Conservation (phyloP, 2,113 vertebrate genomes). For the Circaetus gallicus region DNA sequence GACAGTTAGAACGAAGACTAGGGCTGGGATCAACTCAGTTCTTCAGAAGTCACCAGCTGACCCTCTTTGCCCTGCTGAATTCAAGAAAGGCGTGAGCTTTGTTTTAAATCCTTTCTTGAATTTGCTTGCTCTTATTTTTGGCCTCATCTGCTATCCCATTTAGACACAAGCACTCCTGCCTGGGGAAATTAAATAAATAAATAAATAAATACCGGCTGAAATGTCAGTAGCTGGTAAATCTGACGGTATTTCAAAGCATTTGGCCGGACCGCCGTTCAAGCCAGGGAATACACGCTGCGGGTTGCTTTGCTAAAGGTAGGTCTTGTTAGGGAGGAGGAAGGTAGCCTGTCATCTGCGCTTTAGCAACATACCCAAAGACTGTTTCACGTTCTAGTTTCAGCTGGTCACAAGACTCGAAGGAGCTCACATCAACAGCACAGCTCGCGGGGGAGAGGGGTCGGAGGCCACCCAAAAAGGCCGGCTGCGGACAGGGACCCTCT, state of each 20-base stretch:
- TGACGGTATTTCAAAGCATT: background rate
- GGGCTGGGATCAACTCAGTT: background rate
- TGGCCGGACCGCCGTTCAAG: background rate
- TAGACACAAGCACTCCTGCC: background rate
- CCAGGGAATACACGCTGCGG: background rate
- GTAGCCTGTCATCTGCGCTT: background rate
- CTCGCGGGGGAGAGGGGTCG: background rate
- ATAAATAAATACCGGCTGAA: background rate
- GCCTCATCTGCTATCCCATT: background rate
- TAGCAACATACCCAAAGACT: background rate
- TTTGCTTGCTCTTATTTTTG: background rate
- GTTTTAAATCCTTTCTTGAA: background rate
- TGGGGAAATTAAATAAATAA: background rate
- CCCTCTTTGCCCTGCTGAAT: background rate
- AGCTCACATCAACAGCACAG: background rate
- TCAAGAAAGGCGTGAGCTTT: background rate
- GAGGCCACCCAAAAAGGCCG: background rate
- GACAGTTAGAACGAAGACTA: background rate
- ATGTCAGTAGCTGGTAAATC: background rate
- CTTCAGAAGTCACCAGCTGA: background rate
- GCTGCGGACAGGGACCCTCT: background rate
- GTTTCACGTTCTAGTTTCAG: background rate
- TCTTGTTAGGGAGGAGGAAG: background rate
- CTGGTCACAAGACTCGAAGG: background rate
- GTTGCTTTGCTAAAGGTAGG: background rate